Evolutionary conservation across 2,113 vertebrate species (phyloP).

Genomic region (Plectropomus leopardus): DNA sequence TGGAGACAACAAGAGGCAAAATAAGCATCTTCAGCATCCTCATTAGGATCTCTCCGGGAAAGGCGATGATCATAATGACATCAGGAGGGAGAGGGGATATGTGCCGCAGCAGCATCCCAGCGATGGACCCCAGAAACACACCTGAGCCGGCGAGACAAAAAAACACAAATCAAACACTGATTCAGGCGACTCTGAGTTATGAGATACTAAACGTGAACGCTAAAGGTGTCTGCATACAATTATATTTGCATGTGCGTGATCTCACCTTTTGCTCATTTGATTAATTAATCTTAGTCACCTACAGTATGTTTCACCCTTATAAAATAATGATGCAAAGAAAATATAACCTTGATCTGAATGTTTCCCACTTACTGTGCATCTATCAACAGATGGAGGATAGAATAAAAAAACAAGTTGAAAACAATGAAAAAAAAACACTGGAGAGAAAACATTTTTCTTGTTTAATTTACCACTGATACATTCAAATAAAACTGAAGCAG

Average conservation of each 20-base stretch:
- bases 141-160: conserved; percentile 84
- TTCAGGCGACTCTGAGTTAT: neutral
- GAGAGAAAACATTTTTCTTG: neutral
- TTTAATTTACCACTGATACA: neutral
- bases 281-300: neutral
- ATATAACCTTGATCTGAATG: neutral
- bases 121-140: conserved; percentile 92
- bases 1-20: conserved; percentile 97
- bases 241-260: neutral
- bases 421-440: neutral
- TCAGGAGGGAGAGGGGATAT: conserved; percentile 93
- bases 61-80: conserved; percentile 94
- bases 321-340: neutral
- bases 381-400: neutral
- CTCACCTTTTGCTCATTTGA: neutral
- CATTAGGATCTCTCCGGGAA: conserved; percentile 99
- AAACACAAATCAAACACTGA: conserved; percentile 30
- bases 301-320: neutral
- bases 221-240: neutral
- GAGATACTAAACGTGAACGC: neutral
- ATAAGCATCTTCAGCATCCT: conserved; percentile 99
- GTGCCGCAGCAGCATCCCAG: conserved; percentile 92
- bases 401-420: neutral
- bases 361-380: neutral
- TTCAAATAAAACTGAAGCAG: neutral